phyloP scores from a whole-genome alignment of 1,140 invertebrate species.

The Coptotermes formosanus region DNA sequence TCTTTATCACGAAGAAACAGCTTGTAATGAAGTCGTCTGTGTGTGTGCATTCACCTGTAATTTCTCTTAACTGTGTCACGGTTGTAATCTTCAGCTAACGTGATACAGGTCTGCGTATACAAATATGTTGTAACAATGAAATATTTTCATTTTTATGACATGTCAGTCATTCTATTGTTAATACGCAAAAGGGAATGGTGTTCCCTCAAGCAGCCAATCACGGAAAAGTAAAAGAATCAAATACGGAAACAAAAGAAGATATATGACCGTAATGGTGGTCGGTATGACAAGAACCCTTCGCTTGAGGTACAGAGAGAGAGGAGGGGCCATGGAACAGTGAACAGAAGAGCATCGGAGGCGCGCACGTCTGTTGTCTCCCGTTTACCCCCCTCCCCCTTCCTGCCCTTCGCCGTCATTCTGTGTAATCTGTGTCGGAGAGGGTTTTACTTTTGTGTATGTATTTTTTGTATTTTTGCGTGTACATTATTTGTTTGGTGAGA shows the following conservation, averaged over 20 bases:
- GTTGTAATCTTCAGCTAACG: background rate
- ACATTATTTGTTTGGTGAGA: background rate
- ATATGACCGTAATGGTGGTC: background rate
- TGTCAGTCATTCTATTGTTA: background rate
- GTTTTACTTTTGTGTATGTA: constrained; percentile 11
- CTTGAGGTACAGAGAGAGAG: background rate
- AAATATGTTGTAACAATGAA: too few relatives aligned
- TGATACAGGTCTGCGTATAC: too few relatives aligned
- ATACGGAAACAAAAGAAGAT: background rate
- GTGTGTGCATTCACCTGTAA: background rate
- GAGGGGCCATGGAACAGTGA: constrained; percentile 7
- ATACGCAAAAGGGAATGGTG: background rate
- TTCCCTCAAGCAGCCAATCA: background rate
- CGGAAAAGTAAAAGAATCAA: background rate
- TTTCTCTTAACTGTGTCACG: background rate
- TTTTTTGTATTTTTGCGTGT: constrained; percentile 14
- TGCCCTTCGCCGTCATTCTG: background rate
- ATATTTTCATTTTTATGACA: too few relatives aligned
- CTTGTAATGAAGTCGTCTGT: background rate
- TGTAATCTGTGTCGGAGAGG: background rate
- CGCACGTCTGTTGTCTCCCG: constrained; percentile 2
- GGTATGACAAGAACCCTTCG: background rate
- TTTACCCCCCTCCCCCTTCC: background rate
- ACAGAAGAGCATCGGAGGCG: constrained; percentile 16
- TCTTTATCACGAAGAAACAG: background rate